phyloP scores from a whole-genome alignment of 2,113 vertebrate genomes.

The Phalacrocorax pelagicus region DNA sequence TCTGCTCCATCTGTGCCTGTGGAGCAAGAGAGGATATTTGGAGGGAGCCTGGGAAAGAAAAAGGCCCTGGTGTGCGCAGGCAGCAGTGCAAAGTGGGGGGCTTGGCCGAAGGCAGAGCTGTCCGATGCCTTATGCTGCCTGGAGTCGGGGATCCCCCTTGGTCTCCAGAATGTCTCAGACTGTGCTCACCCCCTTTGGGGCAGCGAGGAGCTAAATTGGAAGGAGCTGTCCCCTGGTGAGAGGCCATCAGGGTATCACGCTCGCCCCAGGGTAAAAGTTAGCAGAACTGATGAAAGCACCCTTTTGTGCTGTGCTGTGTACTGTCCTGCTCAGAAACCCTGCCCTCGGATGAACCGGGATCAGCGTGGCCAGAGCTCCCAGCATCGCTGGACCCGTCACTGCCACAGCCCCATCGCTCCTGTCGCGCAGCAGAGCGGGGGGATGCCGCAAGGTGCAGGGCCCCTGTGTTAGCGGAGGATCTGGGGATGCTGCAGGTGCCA shows the following conservation, averaged over 20 bases:
- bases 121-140: neutral
- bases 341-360: neutral
- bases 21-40: neutral
- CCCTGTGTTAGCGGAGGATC: neutral
- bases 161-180: neutral
- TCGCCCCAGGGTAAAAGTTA: neutral
- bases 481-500: neutral
- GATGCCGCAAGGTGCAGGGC: neutral
- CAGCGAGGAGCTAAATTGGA: neutral
- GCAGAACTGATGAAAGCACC: neutral
- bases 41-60: neutral
- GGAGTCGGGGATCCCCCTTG: neutral
- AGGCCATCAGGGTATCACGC: accelerated
- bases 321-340: neutral
- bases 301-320: neutral
- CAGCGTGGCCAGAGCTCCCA: neutral
- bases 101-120: neutral
- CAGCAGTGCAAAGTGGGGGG: accelerated
- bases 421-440: accelerated
- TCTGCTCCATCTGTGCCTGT: neutral
- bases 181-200: neutral
- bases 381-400: neutral
- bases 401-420: accelerated
- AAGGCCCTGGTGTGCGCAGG: neutral
- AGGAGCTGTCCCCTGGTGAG: neutral